Evolutionary conservation across 2,797 vertebrate species (phyloP).

Genomic region (Emydoidea blandingii): DNA sequence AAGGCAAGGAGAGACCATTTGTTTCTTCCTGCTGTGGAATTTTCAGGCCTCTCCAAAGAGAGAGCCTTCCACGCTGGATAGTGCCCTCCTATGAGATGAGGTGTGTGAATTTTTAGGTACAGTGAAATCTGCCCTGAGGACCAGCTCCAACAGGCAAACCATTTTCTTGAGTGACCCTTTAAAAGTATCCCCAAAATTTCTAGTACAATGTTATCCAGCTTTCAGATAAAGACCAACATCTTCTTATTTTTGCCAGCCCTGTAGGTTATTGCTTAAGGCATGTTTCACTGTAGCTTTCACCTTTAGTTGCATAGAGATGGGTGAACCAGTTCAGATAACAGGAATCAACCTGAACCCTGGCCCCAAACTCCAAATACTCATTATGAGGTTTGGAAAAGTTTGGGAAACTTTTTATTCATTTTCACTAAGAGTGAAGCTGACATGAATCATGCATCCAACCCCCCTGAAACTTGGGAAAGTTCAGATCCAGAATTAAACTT

Average conservation of each 20-base stretch:
- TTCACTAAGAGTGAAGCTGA: background rate
- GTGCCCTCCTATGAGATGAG: background rate
- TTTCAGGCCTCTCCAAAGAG: background rate
- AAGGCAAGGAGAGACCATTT: background rate
- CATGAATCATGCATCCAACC: background rate
- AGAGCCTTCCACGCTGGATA: background rate
- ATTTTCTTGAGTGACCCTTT: background rate
- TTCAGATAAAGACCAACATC: background rate
- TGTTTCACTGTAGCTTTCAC: background rate
- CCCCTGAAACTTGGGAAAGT: too few relatives aligned
- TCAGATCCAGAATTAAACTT: background rate
- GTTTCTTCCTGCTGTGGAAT: background rate
- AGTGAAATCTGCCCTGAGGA: background rate
- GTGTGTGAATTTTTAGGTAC: background rate
- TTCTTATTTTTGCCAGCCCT: background rate
- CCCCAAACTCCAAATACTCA: background rate
- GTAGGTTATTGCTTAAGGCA: rapidly evolving
- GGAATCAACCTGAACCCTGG: background rate
- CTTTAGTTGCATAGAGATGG: background rate
- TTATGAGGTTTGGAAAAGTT: background rate
- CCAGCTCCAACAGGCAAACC: background rate
- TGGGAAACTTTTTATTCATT: background rate
- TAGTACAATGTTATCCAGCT: rapidly evolving
- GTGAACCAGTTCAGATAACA: background rate
- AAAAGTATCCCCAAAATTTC: background rate